These are phyloP conservation scores for Nicator chloris DNA, from an alignment of 2,113 vertebrate species.

Conservation along the genomic window DNA sequence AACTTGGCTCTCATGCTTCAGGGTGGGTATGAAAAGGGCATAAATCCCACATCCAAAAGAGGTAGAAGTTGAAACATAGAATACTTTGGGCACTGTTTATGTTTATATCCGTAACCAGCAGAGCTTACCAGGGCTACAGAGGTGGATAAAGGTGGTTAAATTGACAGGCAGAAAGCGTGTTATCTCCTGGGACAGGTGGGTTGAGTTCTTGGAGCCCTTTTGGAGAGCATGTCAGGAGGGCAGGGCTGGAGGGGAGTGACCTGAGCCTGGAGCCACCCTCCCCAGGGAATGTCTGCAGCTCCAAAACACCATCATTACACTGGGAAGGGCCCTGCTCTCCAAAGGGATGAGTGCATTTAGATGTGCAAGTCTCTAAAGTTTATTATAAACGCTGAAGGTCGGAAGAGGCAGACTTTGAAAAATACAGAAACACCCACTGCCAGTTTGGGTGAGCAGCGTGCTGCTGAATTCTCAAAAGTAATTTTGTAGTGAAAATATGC, in stretches of 20 bases:
- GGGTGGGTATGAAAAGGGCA: neutral
- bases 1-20: neutral
- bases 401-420: neutral
- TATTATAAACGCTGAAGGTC: neutral
- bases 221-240: neutral
- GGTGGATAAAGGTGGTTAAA: neutral
- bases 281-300: neutral
- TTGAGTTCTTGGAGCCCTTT: neutral
- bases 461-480: neutral
- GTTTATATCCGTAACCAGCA: neutral
- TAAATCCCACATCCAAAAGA: neutral
- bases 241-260: neutral
- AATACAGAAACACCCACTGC: too few relatives aligned
- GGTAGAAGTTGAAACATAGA: neutral
- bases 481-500: neutral
- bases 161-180: neutral
- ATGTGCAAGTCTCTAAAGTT: neutral
- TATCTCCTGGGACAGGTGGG: neutral
- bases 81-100: neutral
- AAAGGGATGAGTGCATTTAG: neutral
- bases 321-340: neutral
- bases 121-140: neutral
- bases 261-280: neutral
- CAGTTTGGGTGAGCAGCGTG: rapidly evolving
- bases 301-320: rapidly evolving